Base-by-base conservation (phyloP, 2,797 vertebrate species). In the Geotrypetes seraphini region DNA sequence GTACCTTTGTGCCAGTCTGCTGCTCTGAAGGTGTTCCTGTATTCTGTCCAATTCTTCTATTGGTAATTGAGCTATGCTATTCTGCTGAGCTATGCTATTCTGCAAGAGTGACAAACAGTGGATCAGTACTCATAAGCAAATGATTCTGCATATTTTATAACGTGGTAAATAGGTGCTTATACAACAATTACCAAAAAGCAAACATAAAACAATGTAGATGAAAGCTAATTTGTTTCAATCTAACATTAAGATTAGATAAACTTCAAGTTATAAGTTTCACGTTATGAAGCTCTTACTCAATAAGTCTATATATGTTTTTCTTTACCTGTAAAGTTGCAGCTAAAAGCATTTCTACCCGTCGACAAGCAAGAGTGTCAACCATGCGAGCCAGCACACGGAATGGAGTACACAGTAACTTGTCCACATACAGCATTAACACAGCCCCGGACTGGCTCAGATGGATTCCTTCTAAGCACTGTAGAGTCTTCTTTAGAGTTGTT, bases 371-470 rank as follows among this genome's bases (percentile, higher is more conserved):
- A 0, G 91, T 97, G 66, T 99, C 96, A 12, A 96, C 95, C 89
- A 88, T 93, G 57, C 88, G 94, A 7, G 93, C 95, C 52, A 99
- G 82, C 39, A 92, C 96, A 6, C 95, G 87, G 71, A 97, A 89
- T 0, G 93, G 95, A 1, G 95, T 99, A 42, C 67, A 75, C 35
- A 99, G 71, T 12, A 99, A 78, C 69, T 91, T 92, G 71, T 98
- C 94, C 63, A 97, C 88, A 1, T 93, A 97, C 1, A 99, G 64
- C 3, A 90, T 87, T 16, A 99, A 57, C 57, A 99, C 83, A 1
- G 94, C 92, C 2, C 96, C 96, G 0, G 96, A 98, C 75, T 99
- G 96, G 69, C 93, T 97, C 22, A 99, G 84, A 45, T 99, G 96
- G 59, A 98, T 97, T 14, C 92, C 95, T 42, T 97, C 96, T 65